Evolutionary conservation across 2,888 invertebrate genomes (phyloP).

Genomic region (Hyposoter dolosus): DNA sequence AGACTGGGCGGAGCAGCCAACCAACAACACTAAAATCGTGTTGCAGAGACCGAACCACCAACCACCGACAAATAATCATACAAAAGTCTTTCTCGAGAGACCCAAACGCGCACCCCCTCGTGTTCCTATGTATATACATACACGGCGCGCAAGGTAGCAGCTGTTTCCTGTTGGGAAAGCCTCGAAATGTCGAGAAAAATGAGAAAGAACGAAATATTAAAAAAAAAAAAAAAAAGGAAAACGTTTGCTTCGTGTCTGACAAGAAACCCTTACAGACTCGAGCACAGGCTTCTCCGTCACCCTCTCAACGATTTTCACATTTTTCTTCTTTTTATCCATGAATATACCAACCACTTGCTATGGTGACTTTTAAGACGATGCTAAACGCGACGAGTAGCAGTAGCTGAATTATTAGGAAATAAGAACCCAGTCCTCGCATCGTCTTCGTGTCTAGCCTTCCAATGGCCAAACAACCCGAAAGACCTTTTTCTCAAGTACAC

Average conservation of each 20-base stretch:
- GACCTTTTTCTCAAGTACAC: background rate
- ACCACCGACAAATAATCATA: slow-evolving; percentile 61
- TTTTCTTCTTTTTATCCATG: slow-evolving; percentile 41
- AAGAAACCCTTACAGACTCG: slow-evolving; percentile 41
- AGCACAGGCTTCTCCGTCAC: slow-evolving; percentile 34
- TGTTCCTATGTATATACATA: background rate
- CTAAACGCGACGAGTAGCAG: background rate
- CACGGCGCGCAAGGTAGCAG: slow-evolving; percentile 70
- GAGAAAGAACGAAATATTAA: background rate
- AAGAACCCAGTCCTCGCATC: background rate
- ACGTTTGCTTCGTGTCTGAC: slow-evolving; percentile 19
- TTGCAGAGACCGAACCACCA: slow-evolving; percentile 30
- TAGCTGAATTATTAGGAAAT: background rate
- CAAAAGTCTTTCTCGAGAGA: slow-evolving; percentile 46
- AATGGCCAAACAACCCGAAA: background rate
- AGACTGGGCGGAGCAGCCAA: slow-evolving; percentile 26
- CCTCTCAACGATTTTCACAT: slow-evolving; percentile 54
- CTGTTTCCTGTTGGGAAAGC: slow-evolving; percentile 80
- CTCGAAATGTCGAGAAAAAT: slow-evolving; percentile 47
- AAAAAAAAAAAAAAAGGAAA: slow-evolving; percentile 3
- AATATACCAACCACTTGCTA: slow-evolving; percentile 48
- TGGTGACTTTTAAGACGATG: background rate
- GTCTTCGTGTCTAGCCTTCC: background rate
- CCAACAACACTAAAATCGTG: slow-evolving; percentile 38
- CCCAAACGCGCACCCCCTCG: slow-evolving; percentile 31